Percentiles rank a stretch among this genome's conserved stretches.
Conservation (phyloP, 2,113 vertebrate species). For the Paradisaea rubra region DNA sequence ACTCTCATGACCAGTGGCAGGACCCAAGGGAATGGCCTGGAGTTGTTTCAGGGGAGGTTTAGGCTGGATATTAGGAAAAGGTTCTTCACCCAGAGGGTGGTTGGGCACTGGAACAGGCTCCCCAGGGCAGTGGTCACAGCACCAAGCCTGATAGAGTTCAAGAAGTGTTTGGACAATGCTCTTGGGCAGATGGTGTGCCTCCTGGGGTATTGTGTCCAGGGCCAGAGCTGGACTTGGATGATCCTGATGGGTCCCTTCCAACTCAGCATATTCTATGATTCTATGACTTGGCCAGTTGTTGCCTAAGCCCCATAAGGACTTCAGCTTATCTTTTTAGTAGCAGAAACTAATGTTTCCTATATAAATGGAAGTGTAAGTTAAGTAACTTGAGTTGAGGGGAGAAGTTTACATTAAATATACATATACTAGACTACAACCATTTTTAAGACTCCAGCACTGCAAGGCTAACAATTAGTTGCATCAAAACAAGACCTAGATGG, state of each 20-base stretch:
- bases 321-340: neutral
- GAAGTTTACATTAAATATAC: neutral
- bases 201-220: no score
- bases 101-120: neutral
- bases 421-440: neutral
- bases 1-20: neutral
- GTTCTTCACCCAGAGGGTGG: rapidly evolving
- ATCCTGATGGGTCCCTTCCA: neutral
- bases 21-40: neutral
- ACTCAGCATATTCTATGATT: no score
- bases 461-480: neutral
- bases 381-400: neutral
- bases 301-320: rapidly evolving
- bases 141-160: neutral
- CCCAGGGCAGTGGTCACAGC: neutral
- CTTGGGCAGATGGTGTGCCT: no score
- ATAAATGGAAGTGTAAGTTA: neutral
- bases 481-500: neutral
- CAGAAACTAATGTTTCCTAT: neutral
- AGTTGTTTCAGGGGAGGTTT: neutral
- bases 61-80: rapidly evolving
- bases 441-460: neutral
- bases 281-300: neutral
- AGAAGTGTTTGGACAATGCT: neutral
- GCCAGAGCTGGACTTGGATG: neutral